phyloP scores from a whole-genome alignment of 2,888 invertebrate genomes.

The Perizoma flavofasciatum region DNA sequence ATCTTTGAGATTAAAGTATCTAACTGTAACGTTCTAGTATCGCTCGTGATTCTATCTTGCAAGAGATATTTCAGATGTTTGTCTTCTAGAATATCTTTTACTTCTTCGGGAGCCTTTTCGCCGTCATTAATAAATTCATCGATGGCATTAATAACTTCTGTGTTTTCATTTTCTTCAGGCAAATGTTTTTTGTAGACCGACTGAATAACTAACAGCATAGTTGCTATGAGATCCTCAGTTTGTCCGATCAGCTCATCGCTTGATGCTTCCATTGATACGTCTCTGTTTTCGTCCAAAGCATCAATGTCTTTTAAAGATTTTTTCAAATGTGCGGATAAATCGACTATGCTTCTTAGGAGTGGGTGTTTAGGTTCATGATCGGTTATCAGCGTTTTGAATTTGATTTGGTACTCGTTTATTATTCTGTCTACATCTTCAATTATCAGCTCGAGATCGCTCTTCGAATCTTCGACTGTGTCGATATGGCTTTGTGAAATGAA shows the following conservation, averaged over 20 bases:
- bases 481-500: slow-evolving; percentile 66
- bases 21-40: slow-evolving; percentile 85
- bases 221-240: slow-evolving; percentile 70
- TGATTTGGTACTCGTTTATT: slow-evolving; percentile 60
- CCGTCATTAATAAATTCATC: slow-evolving; percentile 65
- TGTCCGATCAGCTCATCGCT: slow-evolving; percentile 48
- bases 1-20: slow-evolving; percentile 69
- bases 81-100: slow-evolving; percentile 82
- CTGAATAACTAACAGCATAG: slow-evolving; percentile 61
- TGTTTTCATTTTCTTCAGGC: slow-evolving; percentile 51
- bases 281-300: slow-evolving; percentile 49
- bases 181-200: slow-evolving; percentile 75
- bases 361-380: slow-evolving; percentile 60
- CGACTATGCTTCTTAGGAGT: slow-evolving; percentile 57
- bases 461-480: slow-evolving; percentile 61
- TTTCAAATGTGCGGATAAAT: slow-evolving; percentile 57
- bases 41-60: slow-evolving; percentile 84
- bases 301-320: slow-evolving; percentile 50
- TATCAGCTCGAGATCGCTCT: slow-evolving; percentile 55
- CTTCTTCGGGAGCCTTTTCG: slow-evolving; percentile 62
- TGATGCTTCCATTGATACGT: slow-evolving; percentile 53
- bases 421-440: slow-evolving; percentile 53
- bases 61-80: slow-evolving; percentile 87
- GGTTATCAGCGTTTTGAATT: slow-evolving; percentile 49
- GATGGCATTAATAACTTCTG: slow-evolving; percentile 65